Evolutionary conservation across 2,797 vertebrate genomes (phyloP).

Genomic region (Cygnus olor): DNA sequence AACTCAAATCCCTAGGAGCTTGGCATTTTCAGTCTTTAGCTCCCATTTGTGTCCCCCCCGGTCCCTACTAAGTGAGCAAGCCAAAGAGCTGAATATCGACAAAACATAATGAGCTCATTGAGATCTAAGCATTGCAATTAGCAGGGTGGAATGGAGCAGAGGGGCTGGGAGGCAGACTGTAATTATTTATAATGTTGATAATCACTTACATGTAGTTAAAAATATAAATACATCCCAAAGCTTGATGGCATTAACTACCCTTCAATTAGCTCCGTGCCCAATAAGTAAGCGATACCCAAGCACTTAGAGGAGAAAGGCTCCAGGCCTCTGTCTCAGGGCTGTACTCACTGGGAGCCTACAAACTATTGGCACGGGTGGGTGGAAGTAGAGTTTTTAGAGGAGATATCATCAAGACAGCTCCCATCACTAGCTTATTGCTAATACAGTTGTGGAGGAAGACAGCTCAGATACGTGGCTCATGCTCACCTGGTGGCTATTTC

Average conservation of each 20-base stretch:
- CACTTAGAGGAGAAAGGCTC: not conserved
- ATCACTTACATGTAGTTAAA: conserved; percentile 69
- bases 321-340: not conserved
- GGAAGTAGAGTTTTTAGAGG: not conserved
- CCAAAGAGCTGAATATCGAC: conserved; percentile 69
- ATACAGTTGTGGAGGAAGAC: not conserved
- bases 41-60: conserved; percentile 39
- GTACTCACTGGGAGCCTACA: not conserved
- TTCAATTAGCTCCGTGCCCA: conserved; percentile 42
- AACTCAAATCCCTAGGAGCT: conserved; percentile 57
- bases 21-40: conserved; percentile 68
- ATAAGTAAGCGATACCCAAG: not conserved
- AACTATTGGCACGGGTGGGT: not conserved
- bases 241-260: conserved; percentile 48
- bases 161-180: conserved; percentile 67
- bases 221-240: conserved; percentile 60
- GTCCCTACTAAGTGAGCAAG: conserved; percentile 49
- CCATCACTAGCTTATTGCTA: not conserved
- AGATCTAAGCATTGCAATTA: conserved; percentile 70
- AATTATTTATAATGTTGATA: conserved; percentile 73
- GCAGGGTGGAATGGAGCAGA: conserved; percentile 68
- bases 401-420: not conserved
- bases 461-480: not conserved
- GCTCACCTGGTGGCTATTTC: not conserved
- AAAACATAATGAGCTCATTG: conserved; percentile 70